Base-by-base conservation (phyloP, 2,888 invertebrate genomes). In the Agrotis ipsilon region DNA sequence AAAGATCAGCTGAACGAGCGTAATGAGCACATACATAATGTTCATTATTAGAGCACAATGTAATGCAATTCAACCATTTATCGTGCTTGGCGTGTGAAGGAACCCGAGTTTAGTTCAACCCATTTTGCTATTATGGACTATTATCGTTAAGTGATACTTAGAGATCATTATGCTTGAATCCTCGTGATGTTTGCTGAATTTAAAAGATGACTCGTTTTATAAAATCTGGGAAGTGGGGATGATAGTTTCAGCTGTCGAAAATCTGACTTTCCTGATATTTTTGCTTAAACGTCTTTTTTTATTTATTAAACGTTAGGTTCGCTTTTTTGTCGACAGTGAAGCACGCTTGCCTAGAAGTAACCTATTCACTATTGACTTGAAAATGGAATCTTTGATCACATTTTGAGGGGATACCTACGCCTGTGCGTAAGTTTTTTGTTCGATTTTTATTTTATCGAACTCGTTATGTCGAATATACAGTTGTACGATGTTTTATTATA, bases 11-110 rank as follows among this genome's bases (percentile, higher is more conserved):
- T 67, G 74, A 77, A 64, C 73, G 74, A 64, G 64, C 61, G 68
- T 76, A 67, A 73, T 78, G 68, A 79, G 75, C 68, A 80, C 76
- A 71, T 65, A 68, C 66, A 81, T 90, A 86, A 90, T 90, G 67
- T 51, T 84, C 72, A 88, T 90, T 89, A 91, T 91, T 82, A 88
- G 55, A 66, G 46, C 76, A 91, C 88, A 91, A 91, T 86, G 84
- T 61, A 66, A 71, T 82, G 80, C 81, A 82, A 79, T 86, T 85
- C 80, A 81, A 79, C 82, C 84, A 81, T 89, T 90, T 87, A 88
- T 78, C 86, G 80, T 85, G 77, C 73, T 59, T 78, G 67, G 81
- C 80, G 82, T 83, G 82, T 78, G 78, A 79, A 73, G 79, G 73
- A 74, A 83, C 77, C 83, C 71, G 71, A 62, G 71, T 76, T 71